Conservation (phyloP, 2,888 invertebrate species). For the Mayetiola destructor region DNA sequence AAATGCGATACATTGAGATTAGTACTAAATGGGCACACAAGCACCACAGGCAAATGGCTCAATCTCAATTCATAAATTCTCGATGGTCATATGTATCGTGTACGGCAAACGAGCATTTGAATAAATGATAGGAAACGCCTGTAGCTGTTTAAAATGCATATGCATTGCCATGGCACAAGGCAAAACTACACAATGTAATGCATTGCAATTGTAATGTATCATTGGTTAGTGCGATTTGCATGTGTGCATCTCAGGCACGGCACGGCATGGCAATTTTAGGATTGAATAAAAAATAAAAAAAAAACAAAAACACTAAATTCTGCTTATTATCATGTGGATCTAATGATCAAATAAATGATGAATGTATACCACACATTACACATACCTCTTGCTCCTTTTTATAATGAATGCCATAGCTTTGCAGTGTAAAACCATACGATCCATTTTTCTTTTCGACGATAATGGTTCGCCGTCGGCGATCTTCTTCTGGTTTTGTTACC, state of each 20-base stretch:
- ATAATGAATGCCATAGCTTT: slow-evolving; percentile 95
- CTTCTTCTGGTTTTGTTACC: slow-evolving; percentile 62
- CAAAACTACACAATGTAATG: neutral
- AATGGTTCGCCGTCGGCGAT: slow-evolving; percentile 76
- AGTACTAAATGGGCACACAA: no score
- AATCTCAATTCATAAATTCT: no score
- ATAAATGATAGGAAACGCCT: slow-evolving; percentile 1
- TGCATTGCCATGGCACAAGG: neutral
- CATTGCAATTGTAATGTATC: no score
- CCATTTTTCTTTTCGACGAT: slow-evolving; percentile 82
- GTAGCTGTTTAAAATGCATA: neutral
- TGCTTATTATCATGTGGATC: no score
- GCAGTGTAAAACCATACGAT: slow-evolving; percentile 88
- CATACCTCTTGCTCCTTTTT: slow-evolving; percentile 67
- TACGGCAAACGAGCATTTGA: no score
- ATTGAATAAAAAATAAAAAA: neutral
- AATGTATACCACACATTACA: neutral
- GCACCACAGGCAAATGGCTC: no score
- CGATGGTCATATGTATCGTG: no score
- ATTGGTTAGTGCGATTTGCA: no score
- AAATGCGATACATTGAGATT: no score
- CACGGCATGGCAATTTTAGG: neutral
- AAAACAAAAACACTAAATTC: neutral
- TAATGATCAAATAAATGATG: neutral
- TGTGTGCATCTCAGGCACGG: no score